Evolutionary conservation across 37 sponge, comb jelly and placozoan species (phyloP).

Genomic region (Spongilla lacustris): DNA sequence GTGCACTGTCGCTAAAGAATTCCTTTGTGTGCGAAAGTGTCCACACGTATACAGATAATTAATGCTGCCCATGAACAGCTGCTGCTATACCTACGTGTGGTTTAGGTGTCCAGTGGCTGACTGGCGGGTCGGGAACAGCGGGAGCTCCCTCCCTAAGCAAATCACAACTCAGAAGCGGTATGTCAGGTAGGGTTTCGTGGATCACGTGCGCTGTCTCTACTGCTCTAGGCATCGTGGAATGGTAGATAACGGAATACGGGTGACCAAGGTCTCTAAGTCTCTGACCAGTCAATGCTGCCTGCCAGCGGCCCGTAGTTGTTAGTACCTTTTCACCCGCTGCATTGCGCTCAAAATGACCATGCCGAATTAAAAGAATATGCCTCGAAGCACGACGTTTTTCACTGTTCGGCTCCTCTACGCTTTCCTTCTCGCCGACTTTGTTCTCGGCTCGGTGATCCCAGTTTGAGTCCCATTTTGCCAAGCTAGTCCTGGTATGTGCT

Average conservation of each 20-base stretch:
- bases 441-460: slow-evolving; percentile 70
- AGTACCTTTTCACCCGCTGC: slow-evolving; percentile 52
- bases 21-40: slow-evolving; percentile 45
- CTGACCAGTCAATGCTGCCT: slow-evolving; percentile 81
- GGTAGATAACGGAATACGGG: slow-evolving; percentile 36
- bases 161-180: slow-evolving; percentile 76
- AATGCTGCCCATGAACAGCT: neutral
- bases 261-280: slow-evolving; percentile 72
- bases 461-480: slow-evolving; percentile 72
- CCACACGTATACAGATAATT: neutral
- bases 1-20: slow-evolving; percentile 92
- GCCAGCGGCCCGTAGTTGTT: slow-evolving; percentile 81
- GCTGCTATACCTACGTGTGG: slow-evolving; percentile 56
- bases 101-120: slow-evolving; percentile 82
- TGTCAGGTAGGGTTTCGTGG: slow-evolving; percentile 50
- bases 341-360: slow-evolving; percentile 81
- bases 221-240: slow-evolving; percentile 87
- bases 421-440: neutral
- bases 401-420: slow-evolving; percentile 9
- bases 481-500: neutral
- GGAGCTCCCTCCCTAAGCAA: slow-evolving; percentile 93
- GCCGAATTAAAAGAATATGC: slow-evolving; percentile 81
- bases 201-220: slow-evolving; percentile 75
- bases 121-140: slow-evolving; percentile 77
- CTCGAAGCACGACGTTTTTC: slow-evolving; percentile 56